A percentile compares a stretch with the other conserved stretches of the same genome.
Conservation (phyloP, 2,888 invertebrate species). For the Cantharis nigra region DNA sequence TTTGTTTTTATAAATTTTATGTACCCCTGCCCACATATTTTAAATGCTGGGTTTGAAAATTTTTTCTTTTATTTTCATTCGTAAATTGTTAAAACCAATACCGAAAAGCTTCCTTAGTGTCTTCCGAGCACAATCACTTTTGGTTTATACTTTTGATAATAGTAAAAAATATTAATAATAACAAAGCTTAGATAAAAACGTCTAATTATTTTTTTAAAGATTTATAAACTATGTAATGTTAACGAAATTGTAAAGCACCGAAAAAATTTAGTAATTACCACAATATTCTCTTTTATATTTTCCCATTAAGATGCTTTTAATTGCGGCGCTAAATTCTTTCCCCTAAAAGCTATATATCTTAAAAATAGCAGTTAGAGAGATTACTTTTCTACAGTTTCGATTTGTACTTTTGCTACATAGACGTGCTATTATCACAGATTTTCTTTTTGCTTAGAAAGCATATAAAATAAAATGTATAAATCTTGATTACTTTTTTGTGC, state of each 20-base stretch:
- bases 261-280: constrained; percentile 13
- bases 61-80: no score
- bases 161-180: no score
- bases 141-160: no score
- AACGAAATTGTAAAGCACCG: not conserved
- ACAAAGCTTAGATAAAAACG: not conserved
- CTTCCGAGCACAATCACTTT: no score
- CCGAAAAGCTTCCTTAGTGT: no score
- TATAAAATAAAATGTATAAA: not conserved
- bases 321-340: constrained; percentile 26
- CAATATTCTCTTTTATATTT: constrained; percentile 25
- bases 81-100: no score
- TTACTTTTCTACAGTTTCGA: constrained; percentile 19
- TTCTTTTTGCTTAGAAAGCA: not conserved
- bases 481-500: constrained; percentile 1
- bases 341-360: constrained; percentile 25
- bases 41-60: no score
- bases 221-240: not conserved
- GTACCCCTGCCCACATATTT: no score
- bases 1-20: no score
- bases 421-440: constrained; percentile 17
- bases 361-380: constrained; percentile 22
- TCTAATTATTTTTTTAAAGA: not conserved
- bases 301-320: constrained; percentile 28
- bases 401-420: constrained; percentile 11